Conservation (phyloP, 2,888 invertebrate genomes). For the Cantharis lateralis region DNA sequence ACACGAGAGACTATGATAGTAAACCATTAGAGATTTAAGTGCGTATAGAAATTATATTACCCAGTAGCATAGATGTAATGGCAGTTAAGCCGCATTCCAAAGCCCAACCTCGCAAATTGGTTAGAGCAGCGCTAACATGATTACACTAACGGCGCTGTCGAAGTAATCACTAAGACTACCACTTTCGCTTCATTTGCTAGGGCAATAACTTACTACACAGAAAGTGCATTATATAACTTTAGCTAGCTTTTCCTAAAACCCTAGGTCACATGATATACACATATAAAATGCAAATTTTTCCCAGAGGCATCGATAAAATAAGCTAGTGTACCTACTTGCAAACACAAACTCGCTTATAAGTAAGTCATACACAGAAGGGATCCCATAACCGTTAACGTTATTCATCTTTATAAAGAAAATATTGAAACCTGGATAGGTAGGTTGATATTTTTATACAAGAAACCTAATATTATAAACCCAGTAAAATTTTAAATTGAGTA, state of each 20-base stretch:
- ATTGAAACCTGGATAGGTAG: not conserved
- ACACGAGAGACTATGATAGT: conserved; percentile 9
- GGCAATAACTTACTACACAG: conserved; percentile 38
- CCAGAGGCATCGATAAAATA: conserved; percentile 27
- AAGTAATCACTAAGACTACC: conserved; percentile 39
- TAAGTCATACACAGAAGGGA: conserved; percentile 11
- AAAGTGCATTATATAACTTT: conserved; percentile 38
- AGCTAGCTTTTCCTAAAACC: conserved; percentile 33
- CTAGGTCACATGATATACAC: conserved; percentile 31
- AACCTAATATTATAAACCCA: not conserved
- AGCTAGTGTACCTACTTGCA: conserved; percentile 21
- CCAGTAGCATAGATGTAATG: conserved; percentile 33
- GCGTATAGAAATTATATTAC: conserved; percentile 35
- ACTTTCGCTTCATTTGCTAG: conserved; percentile 39
- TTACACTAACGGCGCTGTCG: conserved; percentile 39
- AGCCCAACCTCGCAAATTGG: conserved; percentile 37
- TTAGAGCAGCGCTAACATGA: conserved; percentile 38
- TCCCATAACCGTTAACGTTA: conserved; percentile 11
- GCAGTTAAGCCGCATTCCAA: conserved; percentile 38
- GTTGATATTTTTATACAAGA: not conserved
- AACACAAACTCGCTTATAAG: conserved; percentile 27
- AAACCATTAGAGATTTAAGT: conserved; percentile 29
- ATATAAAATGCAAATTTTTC: conserved; percentile 34
- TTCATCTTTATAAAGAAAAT: not conserved
- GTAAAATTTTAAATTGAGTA: not conserved